Conservation (phyloP, 1,140 invertebrate genomes). For the Coenobita brevimanus region DNA sequence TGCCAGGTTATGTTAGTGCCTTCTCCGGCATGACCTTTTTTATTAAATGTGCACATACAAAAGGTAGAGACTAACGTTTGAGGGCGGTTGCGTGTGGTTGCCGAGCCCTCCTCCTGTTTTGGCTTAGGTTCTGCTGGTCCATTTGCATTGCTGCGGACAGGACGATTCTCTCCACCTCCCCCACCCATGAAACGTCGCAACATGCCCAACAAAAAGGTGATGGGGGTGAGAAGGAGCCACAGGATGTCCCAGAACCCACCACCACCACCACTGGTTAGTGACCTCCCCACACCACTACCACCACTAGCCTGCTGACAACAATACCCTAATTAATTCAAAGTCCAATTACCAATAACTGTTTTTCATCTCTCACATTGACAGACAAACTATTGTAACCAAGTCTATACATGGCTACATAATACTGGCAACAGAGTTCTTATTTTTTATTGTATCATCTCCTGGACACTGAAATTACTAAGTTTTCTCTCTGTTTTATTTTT, state of each 20-base stretch:
- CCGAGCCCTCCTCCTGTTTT: slow-evolving; percentile 4
- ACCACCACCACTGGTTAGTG: background rate
- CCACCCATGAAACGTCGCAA: slow-evolving; percentile 15
- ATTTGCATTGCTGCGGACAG: background rate
- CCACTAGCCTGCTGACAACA: background rate
- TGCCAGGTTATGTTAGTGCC: no score
- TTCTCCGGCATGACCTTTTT: no score
- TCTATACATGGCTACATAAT: no score
- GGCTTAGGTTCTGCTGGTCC: slow-evolving; percentile 36
- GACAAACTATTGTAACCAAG: no score
- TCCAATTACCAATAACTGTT: no score
- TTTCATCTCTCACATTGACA: no score
- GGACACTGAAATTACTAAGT: no score
- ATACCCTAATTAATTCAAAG: background rate
- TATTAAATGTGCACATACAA: no score
- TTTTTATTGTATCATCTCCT: no score
- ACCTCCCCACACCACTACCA: background rate
- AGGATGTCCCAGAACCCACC: slow-evolving; percentile 40
- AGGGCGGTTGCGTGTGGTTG: slow-evolving; percentile 21
- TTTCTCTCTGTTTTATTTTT: no score
- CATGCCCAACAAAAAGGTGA: slow-evolving; percentile 43
- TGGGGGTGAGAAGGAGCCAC: slow-evolving; percentile 39
- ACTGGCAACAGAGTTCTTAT: no score
- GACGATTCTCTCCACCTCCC: background rate
- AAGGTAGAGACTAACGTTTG: slow-evolving; percentile 42